phyloP scores from a whole-genome alignment of 1,140 invertebrate species.

The Drosophila mayri region DNA sequence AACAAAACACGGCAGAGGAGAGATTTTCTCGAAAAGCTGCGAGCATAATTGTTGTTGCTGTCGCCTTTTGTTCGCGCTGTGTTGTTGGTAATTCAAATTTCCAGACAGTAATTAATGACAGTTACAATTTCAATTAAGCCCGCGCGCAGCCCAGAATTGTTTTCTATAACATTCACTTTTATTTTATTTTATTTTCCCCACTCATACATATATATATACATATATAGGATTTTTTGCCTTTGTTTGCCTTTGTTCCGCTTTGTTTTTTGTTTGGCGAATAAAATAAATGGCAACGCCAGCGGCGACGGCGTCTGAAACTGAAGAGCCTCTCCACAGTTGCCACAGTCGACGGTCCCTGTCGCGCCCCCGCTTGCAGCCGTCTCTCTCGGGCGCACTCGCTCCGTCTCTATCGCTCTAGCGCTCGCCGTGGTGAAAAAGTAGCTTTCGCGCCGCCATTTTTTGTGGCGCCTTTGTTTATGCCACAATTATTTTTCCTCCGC shows the following conservation, averaged over 20 bases:
- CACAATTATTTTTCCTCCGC: slow-evolving; percentile 61
- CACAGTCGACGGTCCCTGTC: slow-evolving; percentile 32
- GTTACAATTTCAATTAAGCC: slow-evolving; percentile 84
- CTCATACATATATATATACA: slow-evolving; percentile 20
- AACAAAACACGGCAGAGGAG: slow-evolving; percentile 26
- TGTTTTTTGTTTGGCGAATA: slow-evolving; percentile 74
- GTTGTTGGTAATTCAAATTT: slow-evolving; percentile 80
- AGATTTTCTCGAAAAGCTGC: slow-evolving; percentile 40
- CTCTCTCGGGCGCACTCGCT: slow-evolving; percentile 18
- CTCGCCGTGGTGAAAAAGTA: slow-evolving; percentile 60
- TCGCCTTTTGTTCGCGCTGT: slow-evolving; percentile 21
- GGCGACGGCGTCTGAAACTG: slow-evolving; percentile 63
- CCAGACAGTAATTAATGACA: slow-evolving; percentile 85
- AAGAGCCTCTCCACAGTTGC: slow-evolving; percentile 77
- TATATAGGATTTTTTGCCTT: slow-evolving; percentile 20
- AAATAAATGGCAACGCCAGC: slow-evolving; percentile 80
- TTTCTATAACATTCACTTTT: slow-evolving; percentile 69
- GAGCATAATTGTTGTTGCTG: slow-evolving; percentile 40
- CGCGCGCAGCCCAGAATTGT: slow-evolving; percentile 55
- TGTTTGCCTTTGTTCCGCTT: slow-evolving; percentile 39
- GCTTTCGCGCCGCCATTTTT: slow-evolving; percentile 84
- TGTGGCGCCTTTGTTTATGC: slow-evolving; percentile 81
- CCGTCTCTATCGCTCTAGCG: slow-evolving; percentile 10
- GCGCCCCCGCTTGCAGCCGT: slow-evolving; percentile 15
- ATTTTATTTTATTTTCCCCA: slow-evolving; percentile 32